phyloP scores from a whole-genome alignment of 1,140 invertebrate genomes.

The Alviniconcha marisindica region DNA sequence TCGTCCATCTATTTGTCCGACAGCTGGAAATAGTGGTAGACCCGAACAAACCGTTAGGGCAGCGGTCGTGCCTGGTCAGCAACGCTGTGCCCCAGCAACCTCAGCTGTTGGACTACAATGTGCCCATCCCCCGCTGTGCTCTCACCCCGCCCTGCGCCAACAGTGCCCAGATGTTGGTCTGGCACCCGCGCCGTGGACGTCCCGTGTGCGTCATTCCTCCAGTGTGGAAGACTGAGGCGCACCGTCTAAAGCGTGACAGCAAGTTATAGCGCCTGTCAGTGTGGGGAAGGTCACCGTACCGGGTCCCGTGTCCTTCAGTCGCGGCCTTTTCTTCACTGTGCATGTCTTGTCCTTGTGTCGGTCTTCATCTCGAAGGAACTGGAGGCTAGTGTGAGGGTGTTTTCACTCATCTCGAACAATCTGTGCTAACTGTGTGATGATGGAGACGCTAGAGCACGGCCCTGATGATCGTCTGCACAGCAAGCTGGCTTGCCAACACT shows the following conservation, averaged over 20 bases:
- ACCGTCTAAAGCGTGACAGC: constrained; percentile 57
- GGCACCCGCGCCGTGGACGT: constrained; percentile 68
- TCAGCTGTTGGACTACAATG: constrained; percentile 66
- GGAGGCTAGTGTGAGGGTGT: no score
- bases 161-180: constrained; percentile 75
- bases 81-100: constrained; percentile 68
- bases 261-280: constrained; percentile 58
- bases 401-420: no score
- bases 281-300: no score
- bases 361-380: no score
- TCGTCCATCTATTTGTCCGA: no score
- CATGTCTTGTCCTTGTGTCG: no score
- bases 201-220: constrained; percentile 68
- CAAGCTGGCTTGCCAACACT: no score
- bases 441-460: no score
- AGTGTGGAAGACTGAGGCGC: constrained; percentile 67
- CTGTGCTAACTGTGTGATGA: no score
- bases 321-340: no score
- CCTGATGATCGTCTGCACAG: no score
- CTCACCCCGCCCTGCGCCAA: constrained; percentile 76
- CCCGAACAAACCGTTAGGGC: constrained; percentile 65
- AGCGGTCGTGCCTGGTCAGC: constrained; percentile 68
- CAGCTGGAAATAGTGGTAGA: constrained; percentile 73
- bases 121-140: constrained; percentile 71
- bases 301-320: no score